These are phyloP conservation scores for Calypte anna DNA, from an alignment of 2,113 vertebrate genomes.

Conservation along the genomic window DNA sequence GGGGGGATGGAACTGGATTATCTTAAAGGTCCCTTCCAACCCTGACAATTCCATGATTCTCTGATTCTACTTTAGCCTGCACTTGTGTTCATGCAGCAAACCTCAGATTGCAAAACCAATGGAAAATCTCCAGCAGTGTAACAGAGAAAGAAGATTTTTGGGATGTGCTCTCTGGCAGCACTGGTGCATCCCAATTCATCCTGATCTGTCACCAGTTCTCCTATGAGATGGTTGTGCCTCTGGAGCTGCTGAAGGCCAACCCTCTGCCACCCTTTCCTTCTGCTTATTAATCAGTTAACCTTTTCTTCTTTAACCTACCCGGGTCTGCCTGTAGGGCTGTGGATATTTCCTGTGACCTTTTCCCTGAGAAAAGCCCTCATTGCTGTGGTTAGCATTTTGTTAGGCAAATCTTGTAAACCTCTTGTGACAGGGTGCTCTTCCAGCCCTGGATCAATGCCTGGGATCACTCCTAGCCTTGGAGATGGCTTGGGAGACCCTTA, in stretches of 20 bases:
- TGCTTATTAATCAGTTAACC: not conserved
- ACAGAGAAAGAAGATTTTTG: not conserved
- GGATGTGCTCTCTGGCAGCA: not conserved
- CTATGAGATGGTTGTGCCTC: not conserved
- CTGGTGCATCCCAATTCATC: not conserved
- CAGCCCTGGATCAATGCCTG: not conserved
- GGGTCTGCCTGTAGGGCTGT: not conserved
- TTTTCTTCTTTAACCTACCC: not conserved
- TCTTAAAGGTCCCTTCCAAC: too few relatives aligned
- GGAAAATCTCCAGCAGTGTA: accelerated
- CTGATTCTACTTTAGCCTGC: not conserved
- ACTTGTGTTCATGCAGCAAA: accelerated
- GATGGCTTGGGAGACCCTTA: not conserved
- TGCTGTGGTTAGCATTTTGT: not conserved
- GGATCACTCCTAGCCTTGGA: not conserved
- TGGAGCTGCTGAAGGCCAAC: not conserved
- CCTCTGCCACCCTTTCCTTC: not conserved
- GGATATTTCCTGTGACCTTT: conserved; percentile 13
- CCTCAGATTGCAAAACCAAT: not conserved
- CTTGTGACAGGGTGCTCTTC: not conserved
- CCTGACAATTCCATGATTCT: too few relatives aligned
- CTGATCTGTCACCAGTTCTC: not conserved
- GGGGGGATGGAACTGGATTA: too few relatives aligned
- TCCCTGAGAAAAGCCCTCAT: not conserved
- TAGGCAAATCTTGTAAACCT: not conserved